Evolutionary conservation across 1,140 invertebrate genomes (phyloP), one percentile per base, ranked within the genome.

Genomic region (Dreissena polymorpha): DNA sequence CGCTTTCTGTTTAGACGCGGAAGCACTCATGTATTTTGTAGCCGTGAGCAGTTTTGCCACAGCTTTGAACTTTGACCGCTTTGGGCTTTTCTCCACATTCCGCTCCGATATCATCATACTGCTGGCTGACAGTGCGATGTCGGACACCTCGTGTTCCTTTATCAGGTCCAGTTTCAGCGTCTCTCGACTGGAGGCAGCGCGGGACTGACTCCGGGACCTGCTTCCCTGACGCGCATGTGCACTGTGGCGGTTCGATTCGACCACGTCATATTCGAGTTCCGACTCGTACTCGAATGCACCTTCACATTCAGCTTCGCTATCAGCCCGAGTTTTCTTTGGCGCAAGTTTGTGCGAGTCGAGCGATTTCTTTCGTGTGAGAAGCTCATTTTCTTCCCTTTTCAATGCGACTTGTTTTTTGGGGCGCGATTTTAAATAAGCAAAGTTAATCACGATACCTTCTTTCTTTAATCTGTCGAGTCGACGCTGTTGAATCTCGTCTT

Each of bases 371-470:
- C 60, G 25, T 25, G 39, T 23, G 23, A 63, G 55, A n/a, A n/a
- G 18, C 13, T 65, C 60, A 49, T n/a, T 23, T 55, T 50, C 60
- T 12, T 63, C 18, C 27, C 73, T 39, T 12, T 27, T 49, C 8
- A n/a, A 23, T 25, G 12, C 55, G 29, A 18, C 51, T 12, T 12
- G 25, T 14, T 18, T 29, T 64, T 69, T 78, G 6, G 75, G 29
- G 13, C 49, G 39, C 10, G 50, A 49, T 69, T 69, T 78, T 7
- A 69, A n/a, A 7, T 25, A 27, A 0, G 67, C 75, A 10, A 78
- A 3, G 49, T 78, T 50, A 53, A 78, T 78, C 50, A 50, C 49
- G 53, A 78, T 78, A 12, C 75, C 75, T 51, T 78, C 75, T n/a
- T 67, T 67, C 50, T 53, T 12, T 2, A 78, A 63, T 29, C 75